Evolutionary conservation across 2,888 invertebrate species (phyloP), one percentile per base, ranked within the genome.

Genomic region (Pseudococcus jackbeardsleyi): DNA sequence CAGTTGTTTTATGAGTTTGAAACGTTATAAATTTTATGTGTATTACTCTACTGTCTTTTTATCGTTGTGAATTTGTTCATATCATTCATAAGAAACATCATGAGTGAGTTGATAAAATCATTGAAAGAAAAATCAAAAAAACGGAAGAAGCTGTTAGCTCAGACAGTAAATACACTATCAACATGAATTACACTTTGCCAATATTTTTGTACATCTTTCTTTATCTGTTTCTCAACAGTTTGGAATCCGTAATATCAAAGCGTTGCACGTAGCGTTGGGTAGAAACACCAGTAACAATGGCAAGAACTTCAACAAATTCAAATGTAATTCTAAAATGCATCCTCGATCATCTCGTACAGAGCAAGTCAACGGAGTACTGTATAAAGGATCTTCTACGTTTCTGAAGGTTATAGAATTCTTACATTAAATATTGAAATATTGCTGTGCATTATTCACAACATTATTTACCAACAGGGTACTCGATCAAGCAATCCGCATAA

Each of bases 401-500:
- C 92, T 98, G 50, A 98, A 98, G 94, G 97, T 96, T 1, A 33
- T 3, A 46, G 0, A 1, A 46, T 46, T 46, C 46, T 2, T 46
- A 12, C 46, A 12, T 12, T 46, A 8, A 1, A 33, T 33, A 33
- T 33, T 33, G 26, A 33, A 33, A 33, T 3, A 33, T 33, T 33
- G 26, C 26, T 33, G 26, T 33, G 3, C 26, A 1, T 33, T 33
- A 33, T 2, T 33, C 26, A 33, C 26, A 33, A 33, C 26, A 33
- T 33, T 33, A 33, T 33, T 33, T 33, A 33, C 26, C 26, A 33
- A 2, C 92, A 97, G 96, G 98, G 98, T 15, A 99, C 98, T 5
- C 99, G 99, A 92, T 98, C 98, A 84, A 98, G 98, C 5, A 99
- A 99, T 92, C 99, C 99, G 0, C 99, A 99, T 92, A 99, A 99